Base-by-base conservation (phyloP, 2,888 invertebrate genomes). In the Melanostoma scalare region DNA sequence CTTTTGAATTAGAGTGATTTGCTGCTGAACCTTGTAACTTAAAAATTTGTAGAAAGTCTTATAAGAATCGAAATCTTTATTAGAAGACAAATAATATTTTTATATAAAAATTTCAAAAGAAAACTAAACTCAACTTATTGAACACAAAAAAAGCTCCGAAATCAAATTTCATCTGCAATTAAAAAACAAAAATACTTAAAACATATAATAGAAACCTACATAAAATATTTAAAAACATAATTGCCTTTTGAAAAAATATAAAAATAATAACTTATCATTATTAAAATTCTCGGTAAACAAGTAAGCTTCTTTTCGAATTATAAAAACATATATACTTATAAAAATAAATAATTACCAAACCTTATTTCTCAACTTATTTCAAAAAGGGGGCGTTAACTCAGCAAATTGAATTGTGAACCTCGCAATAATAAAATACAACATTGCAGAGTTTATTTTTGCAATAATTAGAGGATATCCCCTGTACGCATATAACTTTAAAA, bases 21-120 rank as follows among this genome's bases (percentile, higher is more conserved):
- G 38, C 60, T 76, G 38, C 38, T 55, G 10, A 36, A 61, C 35
- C 20, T 71, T 10, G 50, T 58, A 31, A 30, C 31, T 35, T 53
- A 48, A 30, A 65, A 42, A 33, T 56, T 68, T 44, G 63, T 65
- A 67, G 58, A 71, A 77, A 74, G 30, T 69, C 55, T 63, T 40
- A 74, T 44, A 58, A 60, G 63, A 38, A 65, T 38, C 65, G 53
- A 53, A 63, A 58, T 20, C 30, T 56, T 46, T 63, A 33, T 56
- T 72, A 78, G 67, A 84, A 75, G 75, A 86, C 78, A 85, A 80
- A 72, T 80, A 85, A 85, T 76, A 75, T 85, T 84, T 82, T 72
- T 78, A 65, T 69, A 77, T 77, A 82, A 48, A 63, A 55, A 68
- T 53, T 20, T 20, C 20, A 35, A 3, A 67, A 73, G 58, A 42